Base-by-base conservation (phyloP, 1,140 invertebrate species). In the Halictus rubicundus region DNA sequence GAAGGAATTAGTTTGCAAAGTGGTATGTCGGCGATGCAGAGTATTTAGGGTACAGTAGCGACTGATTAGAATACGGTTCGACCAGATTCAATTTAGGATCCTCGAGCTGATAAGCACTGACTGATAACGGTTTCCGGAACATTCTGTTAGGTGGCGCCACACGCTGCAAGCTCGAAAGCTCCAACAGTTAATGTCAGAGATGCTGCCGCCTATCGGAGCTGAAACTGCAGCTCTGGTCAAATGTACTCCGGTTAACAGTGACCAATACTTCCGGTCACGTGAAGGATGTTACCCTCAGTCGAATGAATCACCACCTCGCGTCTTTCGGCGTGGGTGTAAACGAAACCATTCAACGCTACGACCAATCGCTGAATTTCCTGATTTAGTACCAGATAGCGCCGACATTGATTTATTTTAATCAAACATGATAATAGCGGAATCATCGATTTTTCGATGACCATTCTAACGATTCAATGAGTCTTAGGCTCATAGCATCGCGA, bases 201-300 rank as follows among this genome's bases (percentile, higher is more conserved):
- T 89, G 89, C 89, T 90, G 89, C 88, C 88, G 82, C 78, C 84
- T 81, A 86, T 81, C 83, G 84, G 82, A 69, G 57, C 63, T 52
- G 73, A 65, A 75, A 82, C 68, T 72, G 82, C 69, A 84, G 76
- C 82, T 85, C 75, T 80, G 71, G 49, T 60, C 73, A 80, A 84
- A 72, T 65, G 70, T 84, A 78, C 49, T 23, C 78, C 77, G 65
- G 81, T 89, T 86, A 86, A 89, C 83, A 88, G 88, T 89, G 83
- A 88, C 85, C 87, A 84, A 89, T 88, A 87, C 85, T 89, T 89
- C 84, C 87, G 89, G 81, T 79, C 64, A 80, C 64, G 82, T 86
- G 80, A 87, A 65, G 65, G 73, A 65, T 77, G 84, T 90, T 90
- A 89, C 87, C 90, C 73, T 78, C 87, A 52, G 89, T 85, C 86